Conservation (phyloP, 1,140 invertebrate species). For the Zaprionus camerounensis region DNA sequence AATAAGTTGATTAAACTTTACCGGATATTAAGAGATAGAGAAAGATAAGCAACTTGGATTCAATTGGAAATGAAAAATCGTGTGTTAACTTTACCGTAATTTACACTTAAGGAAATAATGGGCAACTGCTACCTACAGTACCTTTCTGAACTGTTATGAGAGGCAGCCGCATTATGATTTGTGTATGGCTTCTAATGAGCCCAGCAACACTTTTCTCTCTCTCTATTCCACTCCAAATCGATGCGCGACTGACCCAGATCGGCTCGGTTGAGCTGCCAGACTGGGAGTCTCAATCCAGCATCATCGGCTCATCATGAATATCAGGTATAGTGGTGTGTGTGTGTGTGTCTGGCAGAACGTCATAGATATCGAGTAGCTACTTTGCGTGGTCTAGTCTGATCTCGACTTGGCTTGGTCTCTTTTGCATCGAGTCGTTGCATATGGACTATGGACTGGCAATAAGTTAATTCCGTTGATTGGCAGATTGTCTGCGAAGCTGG, state of each 20-base stretch:
- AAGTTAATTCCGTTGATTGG: slow-evolving; percentile 60
- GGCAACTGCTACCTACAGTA: not conserved
- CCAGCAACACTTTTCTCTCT: slow-evolving; percentile 51
- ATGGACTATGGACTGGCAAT: slow-evolving; percentile 51
- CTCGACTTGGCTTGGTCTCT: slow-evolving; percentile 24
- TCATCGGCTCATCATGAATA: slow-evolving; percentile 43
- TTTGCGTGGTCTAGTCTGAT: not conserved
- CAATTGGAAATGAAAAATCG: not conserved
- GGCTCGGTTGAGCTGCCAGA: slow-evolving; percentile 22
- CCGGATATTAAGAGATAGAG: slow-evolving; percentile 15
- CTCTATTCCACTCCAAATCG: slow-evolving; percentile 21
- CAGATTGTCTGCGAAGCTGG: slow-evolving; percentile 54
- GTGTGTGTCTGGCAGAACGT: slow-evolving; percentile 13
- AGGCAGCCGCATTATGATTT: slow-evolving; percentile 3
- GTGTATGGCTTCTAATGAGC: slow-evolving; percentile 30
- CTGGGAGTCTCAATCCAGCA: slow-evolving; percentile 30
- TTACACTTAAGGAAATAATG: not conserved
- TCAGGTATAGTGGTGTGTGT: slow-evolving; percentile 11
- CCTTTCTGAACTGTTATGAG: not conserved
- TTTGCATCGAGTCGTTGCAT: slow-evolving; percentile 60
- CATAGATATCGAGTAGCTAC: slow-evolving; percentile 30
- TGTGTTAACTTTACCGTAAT: not conserved
- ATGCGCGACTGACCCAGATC: slow-evolving; percentile 56
- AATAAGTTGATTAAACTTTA: slow-evolving; percentile 9
- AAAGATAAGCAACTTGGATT: not conserved